Percentiles rank a stretch among this genome's conserved stretches.
Evolutionary conservation across 2,113 vertebrate genomes (phyloP).

Genomic region (Todiramphus saurophagus): DNA sequence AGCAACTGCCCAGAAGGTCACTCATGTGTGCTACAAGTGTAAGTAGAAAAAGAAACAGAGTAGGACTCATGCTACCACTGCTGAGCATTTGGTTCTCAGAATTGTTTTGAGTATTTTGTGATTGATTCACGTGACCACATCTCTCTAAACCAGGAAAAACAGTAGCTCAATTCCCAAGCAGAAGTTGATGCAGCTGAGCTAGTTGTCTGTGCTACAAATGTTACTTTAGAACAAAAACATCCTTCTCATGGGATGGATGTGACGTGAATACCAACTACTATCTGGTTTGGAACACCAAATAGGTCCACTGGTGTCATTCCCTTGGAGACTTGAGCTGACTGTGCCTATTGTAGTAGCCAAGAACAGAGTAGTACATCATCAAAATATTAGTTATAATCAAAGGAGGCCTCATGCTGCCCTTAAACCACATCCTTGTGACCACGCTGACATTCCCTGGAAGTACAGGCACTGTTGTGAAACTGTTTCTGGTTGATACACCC

Average conservation of each 20-base stretch:
- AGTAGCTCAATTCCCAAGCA: background rate
- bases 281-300: background rate
- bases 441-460: background rate
- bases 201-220: background rate
- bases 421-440: background rate
- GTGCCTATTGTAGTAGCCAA: background rate
- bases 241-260: background rate
- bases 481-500: background rate
- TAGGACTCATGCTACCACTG: background rate
- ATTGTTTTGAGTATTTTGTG: background rate
- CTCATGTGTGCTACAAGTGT: rapidly evolving
- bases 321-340: background rate
- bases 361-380: background rate
- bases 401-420: background rate
- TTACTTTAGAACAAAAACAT: background rate
- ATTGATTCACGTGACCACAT: background rate
- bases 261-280: background rate
- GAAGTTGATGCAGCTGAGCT: background rate
- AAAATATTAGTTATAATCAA: background rate
- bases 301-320: background rate
- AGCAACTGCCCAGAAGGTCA: background rate
- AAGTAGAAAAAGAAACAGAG: background rate
- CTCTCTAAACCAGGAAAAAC: background rate
- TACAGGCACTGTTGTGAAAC: background rate
- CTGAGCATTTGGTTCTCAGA: background rate